These are phyloP conservation scores for Trachurus trachurus DNA, from an alignment of 2,797 vertebrate species.

Conservation along the genomic window DNA sequence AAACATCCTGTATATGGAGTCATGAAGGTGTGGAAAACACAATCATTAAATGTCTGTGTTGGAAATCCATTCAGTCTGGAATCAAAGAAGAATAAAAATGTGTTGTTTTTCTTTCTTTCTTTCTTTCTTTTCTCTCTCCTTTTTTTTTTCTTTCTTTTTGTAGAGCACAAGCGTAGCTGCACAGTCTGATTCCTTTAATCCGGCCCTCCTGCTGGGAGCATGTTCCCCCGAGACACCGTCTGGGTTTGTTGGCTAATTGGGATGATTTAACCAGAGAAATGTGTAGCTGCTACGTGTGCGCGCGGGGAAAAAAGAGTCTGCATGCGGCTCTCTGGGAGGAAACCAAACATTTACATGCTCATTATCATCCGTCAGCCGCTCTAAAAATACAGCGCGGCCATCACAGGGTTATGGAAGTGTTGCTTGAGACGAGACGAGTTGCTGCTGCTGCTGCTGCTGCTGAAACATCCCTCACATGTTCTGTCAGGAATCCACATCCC, in stretches of 20 bases:
- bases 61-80: constrained; percentile 56
- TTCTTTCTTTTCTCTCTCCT: not conserved
- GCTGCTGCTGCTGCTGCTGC: no score
- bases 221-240: constrained; percentile 74
- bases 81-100: constrained; percentile 65
- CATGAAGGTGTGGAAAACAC: constrained; percentile 49
- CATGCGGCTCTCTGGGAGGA: constrained; percentile 65
- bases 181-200: constrained; percentile 77
- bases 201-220: constrained; percentile 70
- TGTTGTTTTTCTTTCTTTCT: constrained; percentile 6
- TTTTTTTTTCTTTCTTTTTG: constrained; percentile 10
- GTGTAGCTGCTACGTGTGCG: no score
- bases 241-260: constrained; percentile 80
- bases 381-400: constrained; percentile 65
- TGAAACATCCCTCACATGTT: constrained; percentile 5
- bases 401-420: constrained; percentile 57
- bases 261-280: constrained; percentile 77
- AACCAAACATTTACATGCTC: constrained; percentile 76
- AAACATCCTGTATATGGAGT: constrained; percentile 38
- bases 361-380: constrained; percentile 64
- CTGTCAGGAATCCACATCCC: constrained; percentile 21
- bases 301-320: constrained; percentile 13
- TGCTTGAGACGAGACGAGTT: constrained; percentile 32
- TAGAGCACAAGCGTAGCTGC: constrained; percentile 63
- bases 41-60: constrained; percentile 61